Evolutionary conservation across 2,888 invertebrate genomes (phyloP), one percentile per base, ranked within the genome.

Genomic region (Bellardia bayeri): DNA sequence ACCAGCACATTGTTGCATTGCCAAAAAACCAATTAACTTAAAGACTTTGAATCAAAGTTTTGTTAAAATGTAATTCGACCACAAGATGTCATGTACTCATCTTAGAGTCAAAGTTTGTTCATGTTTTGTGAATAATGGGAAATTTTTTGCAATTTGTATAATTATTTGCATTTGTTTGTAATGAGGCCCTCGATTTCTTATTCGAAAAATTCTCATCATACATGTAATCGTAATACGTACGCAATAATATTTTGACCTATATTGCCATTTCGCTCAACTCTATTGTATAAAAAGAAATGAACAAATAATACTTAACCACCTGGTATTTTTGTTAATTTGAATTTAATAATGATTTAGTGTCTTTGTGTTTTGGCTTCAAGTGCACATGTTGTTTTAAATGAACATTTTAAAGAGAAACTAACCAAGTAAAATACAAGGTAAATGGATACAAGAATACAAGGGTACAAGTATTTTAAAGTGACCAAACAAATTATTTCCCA

Each of bases 311-410:
- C 11, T 80, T 85, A 69, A 85, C 63, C 87, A 82, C 78, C 85
- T 82, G 84, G 74, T 87, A 33, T 72, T 87, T 51, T 78, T 85
- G 84, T 82, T 82, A 87, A 87, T 87, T 87, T 85, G 42, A 68
- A 68, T 87, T 87, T 85, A 79, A 87, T 87, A 82, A 85, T 87
- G 82, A 85, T 87, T 82, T 71, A 87, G 85, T 85, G 54, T 33
- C 42, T 37, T 66, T 58, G 3, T 58, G 61, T 69, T 58, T 45
- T 33, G 51, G 51, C 23, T 72, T 72, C 64, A 51, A 54, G 33
- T 76, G 71, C 83, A 83, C 16, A 81, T 84, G 84, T 33, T 81
- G 68, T 78, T 81, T 66, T 3, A n/a, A n/a, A n/a, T n/a, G 9
- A 68, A 64, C 56, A 23, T 72, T 49, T 13, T 9, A 14, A 51